Percentiles rank a stretch among this genome's conserved stretches.
phyloP scores from a whole-genome alignment of 2,888 invertebrate genomes.

The Lasiommata megera region DNA sequence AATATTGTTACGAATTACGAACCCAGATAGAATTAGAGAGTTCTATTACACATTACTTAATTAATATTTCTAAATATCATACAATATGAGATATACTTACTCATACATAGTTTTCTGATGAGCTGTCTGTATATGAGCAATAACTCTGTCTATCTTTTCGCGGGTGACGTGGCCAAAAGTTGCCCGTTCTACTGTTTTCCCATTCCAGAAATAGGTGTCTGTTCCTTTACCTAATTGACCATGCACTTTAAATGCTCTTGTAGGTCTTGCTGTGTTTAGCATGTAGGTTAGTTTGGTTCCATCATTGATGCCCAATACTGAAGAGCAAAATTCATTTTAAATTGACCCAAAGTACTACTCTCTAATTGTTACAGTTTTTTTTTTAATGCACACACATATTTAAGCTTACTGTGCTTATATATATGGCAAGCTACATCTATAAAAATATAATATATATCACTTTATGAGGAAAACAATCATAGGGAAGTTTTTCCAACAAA shows the following conservation, averaged over 20 bases:
- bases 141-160: constrained; percentile 85
- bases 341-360: no score
- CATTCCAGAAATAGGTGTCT: constrained; percentile 86
- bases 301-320: constrained; percentile 87
- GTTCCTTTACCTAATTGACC: constrained; percentile 90
- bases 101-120: constrained; percentile 94
- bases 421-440: no score
- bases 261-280: constrained; percentile 82
- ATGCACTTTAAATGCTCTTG: constrained; percentile 87
- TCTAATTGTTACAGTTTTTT: no score
- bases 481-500: no score
- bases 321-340: constrained; percentile 36
- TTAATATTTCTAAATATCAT: no score
- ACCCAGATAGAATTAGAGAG: no score
- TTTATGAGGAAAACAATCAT: no score
- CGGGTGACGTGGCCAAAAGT: constrained; percentile 86
- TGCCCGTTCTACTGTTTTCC: constrained; percentile 86
- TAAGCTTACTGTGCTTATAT: no score
- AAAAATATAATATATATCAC: no score
- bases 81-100: constrained; percentile 79
- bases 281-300: constrained; percentile 81
- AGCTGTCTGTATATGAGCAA: constrained; percentile 90
- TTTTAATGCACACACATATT: no score
- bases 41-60: no score
- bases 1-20: no score